Evolutionary conservation across 2,888 invertebrate genomes (phyloP).

Genomic region (Desoria tigrina): DNA sequence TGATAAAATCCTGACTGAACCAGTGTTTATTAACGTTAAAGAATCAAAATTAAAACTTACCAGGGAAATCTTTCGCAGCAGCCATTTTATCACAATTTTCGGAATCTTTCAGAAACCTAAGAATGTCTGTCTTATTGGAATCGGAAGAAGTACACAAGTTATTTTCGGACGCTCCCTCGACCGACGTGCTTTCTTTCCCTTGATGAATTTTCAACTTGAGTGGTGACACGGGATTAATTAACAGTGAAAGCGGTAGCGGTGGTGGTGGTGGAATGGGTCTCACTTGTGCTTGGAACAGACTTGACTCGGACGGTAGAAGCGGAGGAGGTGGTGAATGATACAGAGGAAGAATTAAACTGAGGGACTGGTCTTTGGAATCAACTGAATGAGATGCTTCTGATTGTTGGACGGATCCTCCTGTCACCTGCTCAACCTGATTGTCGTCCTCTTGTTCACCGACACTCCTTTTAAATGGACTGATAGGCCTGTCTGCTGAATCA

Average conservation of each 20-base stretch:
- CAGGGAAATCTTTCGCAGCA: too few relatives aligned
- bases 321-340: neutral
- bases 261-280: neutral
- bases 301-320: neutral
- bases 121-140: too few relatives aligned
- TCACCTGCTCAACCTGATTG: slow-evolving; percentile 8
- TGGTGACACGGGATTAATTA: neutral
- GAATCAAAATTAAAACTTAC: too few relatives aligned
- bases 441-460: neutral
- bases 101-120: too few relatives aligned
- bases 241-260: neutral
- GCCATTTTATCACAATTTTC: too few relatives aligned
- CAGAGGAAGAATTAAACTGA: neutral
- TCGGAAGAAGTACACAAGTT: too few relatives aligned
- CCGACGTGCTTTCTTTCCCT: neutral
- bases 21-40: too few relatives aligned
- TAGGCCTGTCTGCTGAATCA: neutral
- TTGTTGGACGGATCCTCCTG: neutral
- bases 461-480: neutral
- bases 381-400: too few relatives aligned
- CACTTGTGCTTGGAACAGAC: neutral
- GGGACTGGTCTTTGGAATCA: too few relatives aligned
- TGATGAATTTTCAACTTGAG: neutral
- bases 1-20: too few relatives aligned
- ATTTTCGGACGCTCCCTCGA: too few relatives aligned